Base-by-base conservation (phyloP, 1,140 invertebrate species). In the Pemphigus obesinymphae region DNA sequence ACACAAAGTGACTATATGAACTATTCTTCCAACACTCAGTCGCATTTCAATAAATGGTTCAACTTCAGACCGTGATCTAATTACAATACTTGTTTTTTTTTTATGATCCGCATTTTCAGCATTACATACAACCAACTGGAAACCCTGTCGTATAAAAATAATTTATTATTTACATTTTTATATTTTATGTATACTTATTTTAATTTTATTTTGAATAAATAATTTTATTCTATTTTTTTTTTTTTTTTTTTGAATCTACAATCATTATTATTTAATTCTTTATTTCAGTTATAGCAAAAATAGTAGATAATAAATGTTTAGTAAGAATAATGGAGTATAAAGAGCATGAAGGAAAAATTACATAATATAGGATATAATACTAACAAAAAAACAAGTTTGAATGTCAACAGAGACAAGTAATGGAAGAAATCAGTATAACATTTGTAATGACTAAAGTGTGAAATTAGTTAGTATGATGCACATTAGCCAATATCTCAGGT, bases 11-110 rank as follows among this genome's bases (percentile, higher is more conserved):
- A 99, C 92, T 86, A 94, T 95, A 86, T 99, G 97, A 89, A 98
- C 99, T 85, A 99, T 94, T 82, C 96, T 89, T 0, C 97, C 97
- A 85, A 99, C 98, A 82, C 96, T 98, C 2, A 99, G 87, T 94
- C 89, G 87, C 93, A 96, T 84, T 94, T 92, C 84, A 94, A 91
- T 37, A 89, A 90, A 2, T 87, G 88, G 58, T 40, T 72, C 53
- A 31, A 31, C n/a, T 37, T 58, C 61, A 31, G 61, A 45, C 23
- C 29, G 63, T 63, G 76, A 80, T 43, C 76, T 63, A 15, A 80
- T 61, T 11, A 80, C 76, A 58, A 72, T 68, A 61, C 68, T 43
- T 8, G 53, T 48, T 3, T 78, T 68, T 3, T 80, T 80, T 63
- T 80, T 61, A 23, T 55, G 45, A 73, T 40, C 68, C 1, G 23